Conservation (phyloP, 2,888 invertebrate genomes). For the Lasioglossum oenotherae region DNA sequence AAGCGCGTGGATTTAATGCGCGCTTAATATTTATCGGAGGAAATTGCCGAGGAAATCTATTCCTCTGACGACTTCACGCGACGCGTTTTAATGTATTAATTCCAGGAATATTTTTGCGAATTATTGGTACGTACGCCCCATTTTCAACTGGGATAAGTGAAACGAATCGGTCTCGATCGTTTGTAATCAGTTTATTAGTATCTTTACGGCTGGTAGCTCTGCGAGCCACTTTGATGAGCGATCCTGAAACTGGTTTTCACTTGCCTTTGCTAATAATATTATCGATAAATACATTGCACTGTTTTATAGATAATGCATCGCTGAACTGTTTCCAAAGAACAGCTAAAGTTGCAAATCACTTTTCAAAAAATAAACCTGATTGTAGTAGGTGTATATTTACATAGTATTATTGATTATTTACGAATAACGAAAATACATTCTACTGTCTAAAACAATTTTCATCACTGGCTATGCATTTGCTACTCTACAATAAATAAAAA, state of each 20-base stretch:
- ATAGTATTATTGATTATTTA: too few relatives aligned
- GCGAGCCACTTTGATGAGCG: background rate
- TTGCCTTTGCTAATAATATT: background rate
- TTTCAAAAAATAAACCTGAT: background rate
- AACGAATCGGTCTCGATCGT: background rate
- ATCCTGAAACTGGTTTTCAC: background rate
- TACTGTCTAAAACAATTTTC: too few relatives aligned
- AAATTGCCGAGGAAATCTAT: slow-evolving; percentile 8
- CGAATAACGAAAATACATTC: too few relatives aligned
- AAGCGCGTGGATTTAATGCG: slow-evolving; percentile 12
- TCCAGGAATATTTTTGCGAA: background rate
- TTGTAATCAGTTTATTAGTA: background rate
- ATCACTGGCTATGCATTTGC: too few relatives aligned
- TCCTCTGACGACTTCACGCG: background rate
- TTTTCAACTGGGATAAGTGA: background rate
- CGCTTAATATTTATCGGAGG: slow-evolving; percentile 32
- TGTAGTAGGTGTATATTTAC: background rate
- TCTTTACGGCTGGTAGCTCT: background rate
- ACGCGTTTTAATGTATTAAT: background rate
- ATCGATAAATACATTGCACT: background rate
- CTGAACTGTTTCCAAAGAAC: background rate
- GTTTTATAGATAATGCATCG: background rate
- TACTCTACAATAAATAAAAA: too few relatives aligned
- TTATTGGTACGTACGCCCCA: background rate
- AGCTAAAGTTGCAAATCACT: background rate